phyloP scores from a whole-genome alignment of 2,113 vertebrate genomes.

The Circaetus gallicus region DNA sequence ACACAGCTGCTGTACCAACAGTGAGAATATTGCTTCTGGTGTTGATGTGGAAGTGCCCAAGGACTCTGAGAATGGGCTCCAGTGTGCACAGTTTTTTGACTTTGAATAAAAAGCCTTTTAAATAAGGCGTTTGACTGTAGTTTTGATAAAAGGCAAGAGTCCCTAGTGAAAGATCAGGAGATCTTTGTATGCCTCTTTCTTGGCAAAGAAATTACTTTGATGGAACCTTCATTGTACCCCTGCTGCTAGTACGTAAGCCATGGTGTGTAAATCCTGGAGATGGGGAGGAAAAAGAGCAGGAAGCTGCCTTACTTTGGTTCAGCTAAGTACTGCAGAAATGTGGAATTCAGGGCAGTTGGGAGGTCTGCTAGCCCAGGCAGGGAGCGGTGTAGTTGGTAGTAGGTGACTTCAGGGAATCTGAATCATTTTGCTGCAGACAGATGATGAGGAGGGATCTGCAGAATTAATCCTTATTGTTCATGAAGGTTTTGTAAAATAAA shows the following conservation, averaged over 20 bases:
- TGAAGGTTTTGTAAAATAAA: slow-evolving; percentile 11
- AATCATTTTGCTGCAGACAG: not conserved
- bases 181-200: not conserved
- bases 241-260: not conserved
- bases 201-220: not conserved
- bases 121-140: not conserved
- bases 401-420: not conserved
- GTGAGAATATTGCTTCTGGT: not conserved
- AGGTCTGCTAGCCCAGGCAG: not conserved
- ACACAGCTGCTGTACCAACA: not conserved
- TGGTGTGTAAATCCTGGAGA: not conserved
- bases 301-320: not conserved
- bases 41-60: not conserved
- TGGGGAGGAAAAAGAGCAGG: not conserved
- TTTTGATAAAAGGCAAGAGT: not conserved
- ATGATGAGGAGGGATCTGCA: not conserved
- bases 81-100: not conserved
- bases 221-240: not conserved
- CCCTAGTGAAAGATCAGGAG: not conserved
- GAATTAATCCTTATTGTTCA: not conserved
- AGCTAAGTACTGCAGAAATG: not conserved
- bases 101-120: not conserved
- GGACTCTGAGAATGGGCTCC: not conserved
- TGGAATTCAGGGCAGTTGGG: not conserved
- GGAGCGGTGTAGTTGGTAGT: not conserved